Evolutionary conservation across 2,888 invertebrate species (phyloP), one percentile per base, ranked within the genome.

Genomic region (Mesorhabditis belari): DNA sequence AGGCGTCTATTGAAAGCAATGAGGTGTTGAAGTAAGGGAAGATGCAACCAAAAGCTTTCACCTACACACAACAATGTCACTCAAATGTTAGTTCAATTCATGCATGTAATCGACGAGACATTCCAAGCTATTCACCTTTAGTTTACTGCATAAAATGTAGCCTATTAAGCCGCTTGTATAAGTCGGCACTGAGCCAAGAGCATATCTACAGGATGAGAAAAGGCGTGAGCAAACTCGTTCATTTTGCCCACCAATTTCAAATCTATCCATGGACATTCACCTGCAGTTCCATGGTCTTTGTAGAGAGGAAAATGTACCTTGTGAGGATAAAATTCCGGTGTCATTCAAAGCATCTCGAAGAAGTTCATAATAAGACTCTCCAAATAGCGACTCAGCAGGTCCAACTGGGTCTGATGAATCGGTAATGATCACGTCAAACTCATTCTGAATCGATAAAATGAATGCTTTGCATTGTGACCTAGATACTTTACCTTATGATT

Each of bases 371-470:
- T 92, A 94, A 61, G 88, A 87, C 77, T 89, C 88, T 81, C 89
- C 87, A 81, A 90, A 91, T 12, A 89, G 82, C 27, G 85, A 85
- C 60, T 86, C 85, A 0, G 88, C 88, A 28, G 88, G 88, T 85
- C 95, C 96, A 27, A 95, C 86, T 0, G 96, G 96, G 85, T 98
- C 98, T 49, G 94, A 93, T 68, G 94, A 94, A 82, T 98, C 98
- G 0, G 96, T 98, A 60, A 98, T 94, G 69, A 98, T 93, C 51
- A 98, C 91, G 83, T 98, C 98, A 82, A 92, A 98, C 82, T 90
- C 88, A 49, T 74, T 67, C 64, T 68, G 60, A 54, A 35, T n/a
- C 12, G n/a, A 9, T 35, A 35, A 62, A 35, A 49, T 17, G 24
- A 19, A 6, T 6, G 0, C 3, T 49, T 55, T 25, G 28, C 23